Base-by-base conservation (phyloP, 92 coral and sea anemone genomes). In the Siderastrea siderea region DNA sequence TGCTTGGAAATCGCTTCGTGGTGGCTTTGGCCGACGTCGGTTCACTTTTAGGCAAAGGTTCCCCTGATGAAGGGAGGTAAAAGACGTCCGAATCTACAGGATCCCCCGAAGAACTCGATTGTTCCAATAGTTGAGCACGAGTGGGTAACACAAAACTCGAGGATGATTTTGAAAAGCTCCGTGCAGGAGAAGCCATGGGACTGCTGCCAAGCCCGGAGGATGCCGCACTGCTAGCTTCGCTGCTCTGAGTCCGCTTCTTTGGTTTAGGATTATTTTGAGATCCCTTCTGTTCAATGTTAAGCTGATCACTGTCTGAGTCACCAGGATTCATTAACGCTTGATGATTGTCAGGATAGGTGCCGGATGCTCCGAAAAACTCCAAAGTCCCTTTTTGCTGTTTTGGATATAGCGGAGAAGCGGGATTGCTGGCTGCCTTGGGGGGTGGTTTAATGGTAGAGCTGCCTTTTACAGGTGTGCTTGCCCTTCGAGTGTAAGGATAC, bases 1-100 rank as follows among this genome's bases (percentile, higher is more conserved):
- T 76, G 64, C 84, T 85, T 1, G 89, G 89, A 77, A 85, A 76
- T 75, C 84, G 76, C 82, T 77, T 77, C 16, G 7, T 63, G 48
- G 9, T 75, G 66, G 17, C 14, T 51, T 66, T 75, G 45, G 47
- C 7, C 15, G 84, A 52, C 26, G 68, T 5, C 14, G 62, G 1
- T 7, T 19, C 50, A 50, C 53, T 49, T 26, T 66, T 77, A 19
- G 73, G 26, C 3, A 62, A 13, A 49, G 58, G 12, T 50, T 84
- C 81, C 13, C 53, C 48, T 19, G 59, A 26, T 16, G 62, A 3
- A 43, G 84, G 68, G 6, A 46, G 38, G 61, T 44, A 76, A 68
- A 85, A 76, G 16, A 76, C 68, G 12, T 67, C 84, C 9, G 68
- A 75, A 51, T 63, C 89, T 77, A 19, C 73, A 75, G 66, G 58